Conservation (phyloP, 2,113 vertebrate species). For the Mus musculus region DNA sequence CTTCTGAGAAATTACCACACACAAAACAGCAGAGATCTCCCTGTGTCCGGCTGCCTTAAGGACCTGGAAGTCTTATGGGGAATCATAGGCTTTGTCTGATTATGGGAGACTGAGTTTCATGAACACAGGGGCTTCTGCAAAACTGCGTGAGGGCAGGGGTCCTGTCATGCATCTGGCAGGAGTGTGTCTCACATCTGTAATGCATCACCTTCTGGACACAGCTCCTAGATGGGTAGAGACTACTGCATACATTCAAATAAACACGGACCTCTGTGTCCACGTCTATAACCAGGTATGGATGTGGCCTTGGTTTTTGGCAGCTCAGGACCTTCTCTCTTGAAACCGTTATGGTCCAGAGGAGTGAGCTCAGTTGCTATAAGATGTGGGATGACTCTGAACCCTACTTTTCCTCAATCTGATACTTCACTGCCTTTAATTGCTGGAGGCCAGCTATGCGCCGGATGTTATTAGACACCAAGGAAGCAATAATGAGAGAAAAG, state of each 20-base stretch:
- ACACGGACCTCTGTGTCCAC: not conserved
- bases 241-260: not conserved
- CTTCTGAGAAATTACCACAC: not conserved
- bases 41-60: not conserved
- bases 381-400: not conserved
- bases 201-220: not conserved
- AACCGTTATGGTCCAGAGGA: not conserved
- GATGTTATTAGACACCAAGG: not conserved
- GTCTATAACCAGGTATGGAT: not conserved
- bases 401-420: not conserved
- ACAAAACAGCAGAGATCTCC: not conserved
- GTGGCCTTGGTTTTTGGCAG: not conserved
- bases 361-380: not conserved
- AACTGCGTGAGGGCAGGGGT: not conserved
- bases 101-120: not conserved
- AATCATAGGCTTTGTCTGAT: not conserved
- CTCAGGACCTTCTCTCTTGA: not conserved
- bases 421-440: not conserved
- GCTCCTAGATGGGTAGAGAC: not conserved
- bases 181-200: not conserved
- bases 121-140: not conserved
- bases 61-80: not conserved
- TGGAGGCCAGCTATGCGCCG: not conserved
- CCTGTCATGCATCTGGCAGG: not conserved
- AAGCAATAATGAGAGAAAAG: not conserved